A percentile compares a stretch with the other conserved stretches of the same genome.
phyloP scores from a whole-genome alignment of 2,113 vertebrate species.

The Sander vitreus region DNA sequence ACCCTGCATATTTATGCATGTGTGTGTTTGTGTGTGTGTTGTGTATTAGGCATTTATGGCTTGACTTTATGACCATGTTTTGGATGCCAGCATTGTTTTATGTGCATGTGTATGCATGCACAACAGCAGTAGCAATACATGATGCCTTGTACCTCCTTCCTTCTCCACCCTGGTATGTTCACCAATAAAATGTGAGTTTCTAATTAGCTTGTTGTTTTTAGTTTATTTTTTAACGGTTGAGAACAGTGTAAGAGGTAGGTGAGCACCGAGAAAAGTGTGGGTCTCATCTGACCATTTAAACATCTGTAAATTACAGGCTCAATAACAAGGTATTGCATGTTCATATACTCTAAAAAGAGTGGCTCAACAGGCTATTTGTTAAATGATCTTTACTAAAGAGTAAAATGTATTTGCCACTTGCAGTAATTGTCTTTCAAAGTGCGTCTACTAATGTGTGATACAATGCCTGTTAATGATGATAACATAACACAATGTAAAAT shows the following conservation, averaged over 20 bases:
- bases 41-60: neutral
- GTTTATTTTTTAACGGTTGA: neutral
- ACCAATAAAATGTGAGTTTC: conserved; percentile 2
- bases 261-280: neutral
- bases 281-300: neutral
- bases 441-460: neutral
- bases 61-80: conserved; percentile 18
- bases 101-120: conserved; percentile 24
- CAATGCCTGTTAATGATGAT: neutral
- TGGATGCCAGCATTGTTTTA: conserved; percentile 12
- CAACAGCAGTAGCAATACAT: neutral
- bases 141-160: neutral
- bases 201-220: neutral
- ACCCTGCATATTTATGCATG: neutral
- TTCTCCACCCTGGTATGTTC: neutral
- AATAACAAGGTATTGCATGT: neutral
- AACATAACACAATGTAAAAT: neutral
- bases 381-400: neutral
- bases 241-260: neutral
- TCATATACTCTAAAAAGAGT: neutral
- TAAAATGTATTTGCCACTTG: neutral
- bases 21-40: neutral
- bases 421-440: neutral
- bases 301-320: neutral
- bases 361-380: neutral